phyloP scores from a whole-genome alignment of 2,113 vertebrate species.

The Bettongia penicillata region DNA sequence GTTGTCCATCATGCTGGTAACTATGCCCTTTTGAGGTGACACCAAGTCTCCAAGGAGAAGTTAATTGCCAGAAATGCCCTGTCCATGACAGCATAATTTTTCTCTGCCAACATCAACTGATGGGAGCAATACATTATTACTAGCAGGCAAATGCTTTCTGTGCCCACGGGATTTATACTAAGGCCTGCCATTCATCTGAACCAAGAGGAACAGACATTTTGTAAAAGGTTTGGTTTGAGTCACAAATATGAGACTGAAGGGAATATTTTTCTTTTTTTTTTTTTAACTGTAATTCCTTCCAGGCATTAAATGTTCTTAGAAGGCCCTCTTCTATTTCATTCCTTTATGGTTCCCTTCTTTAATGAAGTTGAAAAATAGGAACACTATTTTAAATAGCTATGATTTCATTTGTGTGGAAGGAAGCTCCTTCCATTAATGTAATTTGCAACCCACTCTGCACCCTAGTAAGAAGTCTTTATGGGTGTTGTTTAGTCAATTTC shows the following conservation, averaged over 20 bases:
- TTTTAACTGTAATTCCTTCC: neutral
- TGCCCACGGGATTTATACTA: neutral
- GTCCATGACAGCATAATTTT: conserved; percentile 3
- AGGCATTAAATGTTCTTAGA: neutral
- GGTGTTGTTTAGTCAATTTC: neutral
- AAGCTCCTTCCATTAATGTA: neutral
- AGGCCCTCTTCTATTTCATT: neutral
- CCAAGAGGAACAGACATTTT: neutral
- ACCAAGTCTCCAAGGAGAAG: neutral
- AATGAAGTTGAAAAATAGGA: neutral
- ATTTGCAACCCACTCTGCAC: neutral
- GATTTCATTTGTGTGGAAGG: neutral
- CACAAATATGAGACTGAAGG: neutral
- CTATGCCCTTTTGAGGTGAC: neutral
- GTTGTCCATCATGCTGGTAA: neutral
- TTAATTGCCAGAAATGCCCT: neutral
- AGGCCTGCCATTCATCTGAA: neutral
- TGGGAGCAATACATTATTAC: neutral
- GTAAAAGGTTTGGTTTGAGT: neutral
- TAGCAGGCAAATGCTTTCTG: neutral
- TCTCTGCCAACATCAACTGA: neutral
- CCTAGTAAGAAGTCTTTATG: too few relatives aligned
- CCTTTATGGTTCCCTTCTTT: neutral
- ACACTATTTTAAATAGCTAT: neutral
- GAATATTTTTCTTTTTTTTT: neutral